Conservation (phyloP, 1,140 invertebrate species). For the Drosophila sulfurigaster region DNA sequence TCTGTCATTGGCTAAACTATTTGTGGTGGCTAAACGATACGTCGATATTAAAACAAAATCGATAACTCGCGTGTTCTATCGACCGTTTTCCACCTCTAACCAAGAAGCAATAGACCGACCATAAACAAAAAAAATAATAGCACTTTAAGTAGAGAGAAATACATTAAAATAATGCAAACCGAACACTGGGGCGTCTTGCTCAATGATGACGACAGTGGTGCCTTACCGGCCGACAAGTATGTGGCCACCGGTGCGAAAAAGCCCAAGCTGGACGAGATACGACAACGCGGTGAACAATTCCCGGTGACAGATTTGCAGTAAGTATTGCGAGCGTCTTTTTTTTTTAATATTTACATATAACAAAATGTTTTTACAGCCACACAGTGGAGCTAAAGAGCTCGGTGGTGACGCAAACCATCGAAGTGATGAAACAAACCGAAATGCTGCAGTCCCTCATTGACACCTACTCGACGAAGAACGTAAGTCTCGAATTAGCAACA, state of each 20-base stretch:
- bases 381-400: constrained; percentile 72
- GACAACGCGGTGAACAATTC: constrained; percentile 34
- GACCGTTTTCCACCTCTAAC: too few species aligned
- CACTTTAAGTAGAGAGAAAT: background rate
- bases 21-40: too few species aligned
- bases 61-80: too few species aligned
- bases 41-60: too few species aligned
- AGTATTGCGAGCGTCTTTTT: background rate
- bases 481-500: constrained; percentile 24
- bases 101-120: too few species aligned
- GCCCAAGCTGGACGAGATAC: constrained; percentile 61
- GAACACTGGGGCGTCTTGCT: constrained; percentile 65
- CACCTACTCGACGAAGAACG: constrained; percentile 83
- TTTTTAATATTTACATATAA: too few species aligned
- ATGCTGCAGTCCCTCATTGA: constrained; percentile 82
- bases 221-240: constrained; percentile 49
- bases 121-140: background rate
- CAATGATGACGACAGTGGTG: constrained; percentile 43
- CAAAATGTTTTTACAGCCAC: constrained; percentile 24
- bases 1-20: too few species aligned
- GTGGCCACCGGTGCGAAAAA: constrained; percentile 56
- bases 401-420: constrained; percentile 80
- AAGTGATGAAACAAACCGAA: constrained; percentile 84
- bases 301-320: constrained; percentile 49
- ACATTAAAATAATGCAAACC: constrained; percentile 36